Evolutionary conservation across 1,140 invertebrate genomes (phyloP).

Genomic region (Sitophilus oryzae): DNA sequence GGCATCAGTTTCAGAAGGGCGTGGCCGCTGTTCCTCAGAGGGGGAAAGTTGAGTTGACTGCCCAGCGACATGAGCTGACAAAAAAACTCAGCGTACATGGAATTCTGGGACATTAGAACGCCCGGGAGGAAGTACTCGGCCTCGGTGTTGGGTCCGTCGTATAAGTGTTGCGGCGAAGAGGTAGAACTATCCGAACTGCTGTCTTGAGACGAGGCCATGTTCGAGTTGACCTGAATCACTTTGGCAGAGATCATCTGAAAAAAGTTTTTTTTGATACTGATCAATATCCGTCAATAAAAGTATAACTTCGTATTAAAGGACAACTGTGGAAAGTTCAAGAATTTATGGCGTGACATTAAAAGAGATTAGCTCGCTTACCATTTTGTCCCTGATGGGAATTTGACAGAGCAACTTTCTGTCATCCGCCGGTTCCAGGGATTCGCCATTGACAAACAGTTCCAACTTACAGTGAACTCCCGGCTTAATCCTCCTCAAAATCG

Average conservation of each 20-base stretch:
- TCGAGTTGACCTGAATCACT: slow-evolving; percentile 70
- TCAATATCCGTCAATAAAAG: too few relatives aligned
- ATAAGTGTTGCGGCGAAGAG: slow-evolving; percentile 77
- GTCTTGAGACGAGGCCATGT: slow-evolving; percentile 77
- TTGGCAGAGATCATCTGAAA: slow-evolving; percentile 78
- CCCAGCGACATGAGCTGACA: slow-evolving; percentile 87
- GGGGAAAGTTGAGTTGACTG: slow-evolving; percentile 69
- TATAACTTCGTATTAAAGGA: too few relatives aligned
- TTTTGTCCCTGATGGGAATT: slow-evolving; percentile 85
- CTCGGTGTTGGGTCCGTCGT: slow-evolving; percentile 69
- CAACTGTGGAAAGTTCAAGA: too few relatives aligned
- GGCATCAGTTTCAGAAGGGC: slow-evolving; percentile 85
- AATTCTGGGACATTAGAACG: slow-evolving; percentile 69
- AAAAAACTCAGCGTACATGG: slow-evolving; percentile 80
- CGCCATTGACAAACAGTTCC: slow-evolving; percentile 85
- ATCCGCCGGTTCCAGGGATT: slow-evolving; percentile 78
- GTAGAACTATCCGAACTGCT: slow-evolving; percentile 60
- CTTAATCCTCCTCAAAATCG: slow-evolving; percentile 70
- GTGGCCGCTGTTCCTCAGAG: slow-evolving; percentile 79
- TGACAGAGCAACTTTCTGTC: slow-evolving; percentile 85
- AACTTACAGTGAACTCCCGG: slow-evolving; percentile 74
- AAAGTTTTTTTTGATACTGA: slow-evolving; percentile 21
- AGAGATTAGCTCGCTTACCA: too few relatives aligned
- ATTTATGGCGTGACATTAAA: too few relatives aligned
- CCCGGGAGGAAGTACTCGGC: slow-evolving; percentile 86